Conservation (phyloP, 2,888 invertebrate species). For the Apamea epomidion region DNA sequence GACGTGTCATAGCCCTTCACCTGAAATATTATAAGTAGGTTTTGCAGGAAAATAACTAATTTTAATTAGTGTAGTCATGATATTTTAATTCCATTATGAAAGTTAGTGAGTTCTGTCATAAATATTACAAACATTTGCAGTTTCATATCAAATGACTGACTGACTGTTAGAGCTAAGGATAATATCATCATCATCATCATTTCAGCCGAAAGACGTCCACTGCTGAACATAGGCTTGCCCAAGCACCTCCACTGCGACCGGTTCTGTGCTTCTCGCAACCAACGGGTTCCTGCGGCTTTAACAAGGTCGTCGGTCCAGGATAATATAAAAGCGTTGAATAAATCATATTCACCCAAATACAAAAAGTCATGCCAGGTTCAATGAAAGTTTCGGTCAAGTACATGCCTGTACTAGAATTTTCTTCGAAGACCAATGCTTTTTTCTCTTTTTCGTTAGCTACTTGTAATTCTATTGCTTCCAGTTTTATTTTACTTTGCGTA, state of each 20-base stretch:
- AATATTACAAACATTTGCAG: neutral
- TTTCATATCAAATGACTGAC: no score
- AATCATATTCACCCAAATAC: constrained; percentile 74
- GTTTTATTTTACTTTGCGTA: constrained; percentile 61
- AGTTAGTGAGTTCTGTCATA: neutral
- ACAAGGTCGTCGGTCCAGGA: neutral
- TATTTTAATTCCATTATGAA: neutral
- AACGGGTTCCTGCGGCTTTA: no score
- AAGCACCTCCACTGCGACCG: no score
- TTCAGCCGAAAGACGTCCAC: no score
- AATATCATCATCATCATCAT: no score
- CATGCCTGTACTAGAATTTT: constrained; percentile 57
- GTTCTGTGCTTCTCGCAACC: no score
- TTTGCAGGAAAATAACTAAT: neutral
- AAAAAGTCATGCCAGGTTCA: constrained; percentile 70
- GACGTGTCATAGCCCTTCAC: constrained; percentile 70
- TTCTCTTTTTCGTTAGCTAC: constrained; percentile 64
- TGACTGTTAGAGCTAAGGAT: neutral
- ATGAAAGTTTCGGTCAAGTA: constrained; percentile 72
- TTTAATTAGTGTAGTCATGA: neutral
- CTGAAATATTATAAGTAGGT: constrained; percentile 62
- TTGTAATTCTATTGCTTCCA: constrained; percentile 70
- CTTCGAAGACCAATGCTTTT: constrained; percentile 64
- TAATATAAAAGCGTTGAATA: neutral
- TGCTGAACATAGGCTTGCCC: no score